Evolutionary conservation across 2,113 vertebrate genomes (phyloP), one percentile per base, ranked within the genome.

Genomic region (Cichladusa arquata): DNA sequence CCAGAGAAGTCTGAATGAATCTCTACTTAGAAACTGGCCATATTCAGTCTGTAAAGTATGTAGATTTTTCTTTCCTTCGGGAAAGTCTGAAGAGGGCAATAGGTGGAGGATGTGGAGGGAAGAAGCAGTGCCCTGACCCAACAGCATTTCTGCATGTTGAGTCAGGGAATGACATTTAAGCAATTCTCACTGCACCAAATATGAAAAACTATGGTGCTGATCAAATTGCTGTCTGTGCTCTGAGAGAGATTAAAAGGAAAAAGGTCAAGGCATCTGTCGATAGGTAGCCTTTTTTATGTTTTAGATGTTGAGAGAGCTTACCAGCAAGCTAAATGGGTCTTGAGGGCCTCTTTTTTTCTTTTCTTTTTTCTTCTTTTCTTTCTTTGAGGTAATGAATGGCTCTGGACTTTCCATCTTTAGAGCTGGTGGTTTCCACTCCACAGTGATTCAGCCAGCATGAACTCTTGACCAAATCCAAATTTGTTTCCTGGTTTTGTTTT

Each of bases 41-140:
- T 31, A 17, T 67, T 91, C 73, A 85, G 42, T 79, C 44, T 85
- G 25, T 92, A 38, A 94, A 89, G 3, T 61, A 53, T 53, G 74
- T 72, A 65, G 51, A 34, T 7, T 50, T 23, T n/a, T 64, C 48
- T 72, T 44, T 14, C 36, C 50, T 8, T 38, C 4, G 17, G 44
- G 64, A 90, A 92, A 88, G 47, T 40, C 91, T 62, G 74, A 81
- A 87, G 74, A 95, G 87, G 87, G 81, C 84, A 97, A 70, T 92
- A 97, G 95, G 89, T 96, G 90, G 66, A 95, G 95, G 94, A 87
- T 95, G 93, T 82, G 88, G 85, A 93, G 50, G 45, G 66, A 92
- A 82, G 91, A 61, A 80, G 54, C 78, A 85, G 58, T 87, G 78
- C 74, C 50, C 12, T 73, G 84, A 85, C 89, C 84, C 58, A 90